Base-by-base conservation (phyloP, 2,113 vertebrate genomes). In the Phalacrocorax pelagicus region DNA sequence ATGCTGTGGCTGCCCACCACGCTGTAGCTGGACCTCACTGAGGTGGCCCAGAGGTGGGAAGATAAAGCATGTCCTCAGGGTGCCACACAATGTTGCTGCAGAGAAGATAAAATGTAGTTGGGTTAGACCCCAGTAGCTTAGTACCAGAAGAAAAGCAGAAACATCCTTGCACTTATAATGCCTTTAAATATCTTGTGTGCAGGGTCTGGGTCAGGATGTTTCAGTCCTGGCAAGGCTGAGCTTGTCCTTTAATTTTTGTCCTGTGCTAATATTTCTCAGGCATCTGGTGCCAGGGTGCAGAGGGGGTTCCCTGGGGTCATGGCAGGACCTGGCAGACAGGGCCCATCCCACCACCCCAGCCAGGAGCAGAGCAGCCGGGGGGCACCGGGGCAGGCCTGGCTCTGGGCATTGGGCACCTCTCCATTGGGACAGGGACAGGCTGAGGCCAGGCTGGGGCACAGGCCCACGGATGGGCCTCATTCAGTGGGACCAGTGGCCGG, bases 401-500 rank as follows among this genome's bases (percentile, higher is more conserved):
- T 1, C 9, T 1, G 3, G 52, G 11, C 7, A 19, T 4, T 0
- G 4, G 29, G 6, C 11, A 78, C 1, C 5, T 49, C 22, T 34
- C 9, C 24, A 20, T 10, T 38, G 44, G 18, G 42, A 27, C 2
- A 2, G 34, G 11, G 8, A 27, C 12, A 5, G 15, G 22, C 22
- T 0, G 3, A 81, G 16, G 10, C 23, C 4, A 5, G 30, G 17
- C 1, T 55, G 32, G 10, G 40, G 17, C 7, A 8, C 12, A 42
- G 54, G 16, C 16, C 15, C 5, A 3, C 2, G 3, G 34, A 7
- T 57, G 18, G 9, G 11, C 7, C 23, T 36, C 19, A 11, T 22
- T 77, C 1, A 0, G 8, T 4, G 10, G 21, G 4, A 3, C 13
- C 7, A 6, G 13, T 6, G 14, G 36, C 29, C 0, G 0, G 29